Evolutionary conservation across 2,888 invertebrate species (phyloP).

Genomic region (Volucella inanis): DNA sequence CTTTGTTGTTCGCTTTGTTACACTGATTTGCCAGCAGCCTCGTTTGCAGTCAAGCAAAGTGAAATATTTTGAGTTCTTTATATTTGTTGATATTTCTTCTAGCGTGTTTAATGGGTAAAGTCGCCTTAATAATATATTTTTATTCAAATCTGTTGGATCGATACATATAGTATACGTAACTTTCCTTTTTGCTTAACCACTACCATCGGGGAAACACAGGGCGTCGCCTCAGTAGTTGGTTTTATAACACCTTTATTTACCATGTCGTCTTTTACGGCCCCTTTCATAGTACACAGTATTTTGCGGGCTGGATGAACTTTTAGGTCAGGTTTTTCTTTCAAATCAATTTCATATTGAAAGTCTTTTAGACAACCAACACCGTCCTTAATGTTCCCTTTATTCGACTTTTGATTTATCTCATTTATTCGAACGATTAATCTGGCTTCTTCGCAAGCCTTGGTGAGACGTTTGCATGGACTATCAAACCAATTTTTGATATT

Average conservation of each 20-base stretch:
- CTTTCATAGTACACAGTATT: constrained; percentile 59
- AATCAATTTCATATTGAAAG: constrained; percentile 51
- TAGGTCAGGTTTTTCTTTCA: constrained; percentile 19
- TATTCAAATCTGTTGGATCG: constrained; percentile 13
- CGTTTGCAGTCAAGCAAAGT: constrained; percentile 13
- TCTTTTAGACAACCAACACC: constrained; percentile 50
- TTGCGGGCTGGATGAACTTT: constrained; percentile 38
- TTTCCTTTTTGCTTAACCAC: neutral
- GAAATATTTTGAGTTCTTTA: constrained; percentile 18
- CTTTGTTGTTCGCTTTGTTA: constrained; percentile 22
- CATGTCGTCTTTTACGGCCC: constrained; percentile 65
- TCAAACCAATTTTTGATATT: too few relatives aligned
- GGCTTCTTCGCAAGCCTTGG: neutral
- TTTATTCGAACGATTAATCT: constrained; percentile 3
- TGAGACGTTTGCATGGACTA: too few relatives aligned
- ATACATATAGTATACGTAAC: constrained; percentile 49
- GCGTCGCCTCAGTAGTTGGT: constrained; percentile 61
- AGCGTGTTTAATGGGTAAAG: constrained; percentile 4
- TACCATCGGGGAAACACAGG: constrained; percentile 13
- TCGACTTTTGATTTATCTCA: neutral
- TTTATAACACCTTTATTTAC: constrained; percentile 43
- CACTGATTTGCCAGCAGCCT: constrained; percentile 22
- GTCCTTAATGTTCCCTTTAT: neutral
- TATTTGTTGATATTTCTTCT: neutral
- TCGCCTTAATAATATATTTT: constrained; percentile 6